A percentile compares a stretch with the other conserved stretches of the same genome.
Conservation (phyloP, 2,797 vertebrate genomes). For the Typhlichthys eigenmanni region DNA sequence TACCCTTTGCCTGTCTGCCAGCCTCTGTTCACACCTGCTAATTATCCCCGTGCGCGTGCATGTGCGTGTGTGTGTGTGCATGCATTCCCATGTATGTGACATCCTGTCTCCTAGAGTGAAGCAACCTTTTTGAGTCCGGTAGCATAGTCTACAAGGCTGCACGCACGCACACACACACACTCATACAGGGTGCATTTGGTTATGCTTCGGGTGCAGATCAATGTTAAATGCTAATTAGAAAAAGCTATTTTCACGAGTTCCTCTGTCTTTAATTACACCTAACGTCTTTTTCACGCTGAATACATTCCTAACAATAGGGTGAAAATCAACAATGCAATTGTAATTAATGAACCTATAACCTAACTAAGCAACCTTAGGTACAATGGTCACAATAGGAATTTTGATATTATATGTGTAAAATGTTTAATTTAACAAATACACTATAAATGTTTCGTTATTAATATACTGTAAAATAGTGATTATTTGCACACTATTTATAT, state of each 20-base stretch:
- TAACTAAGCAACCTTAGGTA: no score
- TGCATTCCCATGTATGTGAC: constrained; percentile 11
- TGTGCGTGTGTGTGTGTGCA: neutral
- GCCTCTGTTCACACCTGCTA: constrained; percentile 61
- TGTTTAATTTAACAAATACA: no score
- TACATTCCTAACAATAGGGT: neutral
- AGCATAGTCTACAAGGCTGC: constrained; percentile 19
- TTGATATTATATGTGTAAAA: no score
- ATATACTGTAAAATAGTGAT: no score
- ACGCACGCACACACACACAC: constrained; percentile 13
- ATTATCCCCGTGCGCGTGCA: constrained; percentile 48
- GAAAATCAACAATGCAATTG: neutral
- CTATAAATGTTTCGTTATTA: no score
- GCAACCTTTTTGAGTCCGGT: constrained; percentile 38
- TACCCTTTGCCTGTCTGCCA: constrained; percentile 39
- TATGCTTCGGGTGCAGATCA: constrained; percentile 25
- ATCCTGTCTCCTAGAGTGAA: constrained; percentile 45
- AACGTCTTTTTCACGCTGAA: no score
- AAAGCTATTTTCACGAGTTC: constrained; percentile 34
- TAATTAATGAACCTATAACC: no score
- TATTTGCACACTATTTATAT: no score
- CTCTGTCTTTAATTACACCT: neutral
- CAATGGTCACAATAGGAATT: no score
- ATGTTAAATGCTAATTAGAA: constrained; percentile 51
- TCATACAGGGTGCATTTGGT: constrained; percentile 19